Evolutionary conservation across 1,140 invertebrate genomes (phyloP).

Genomic region (Drosophila tristis): DNA sequence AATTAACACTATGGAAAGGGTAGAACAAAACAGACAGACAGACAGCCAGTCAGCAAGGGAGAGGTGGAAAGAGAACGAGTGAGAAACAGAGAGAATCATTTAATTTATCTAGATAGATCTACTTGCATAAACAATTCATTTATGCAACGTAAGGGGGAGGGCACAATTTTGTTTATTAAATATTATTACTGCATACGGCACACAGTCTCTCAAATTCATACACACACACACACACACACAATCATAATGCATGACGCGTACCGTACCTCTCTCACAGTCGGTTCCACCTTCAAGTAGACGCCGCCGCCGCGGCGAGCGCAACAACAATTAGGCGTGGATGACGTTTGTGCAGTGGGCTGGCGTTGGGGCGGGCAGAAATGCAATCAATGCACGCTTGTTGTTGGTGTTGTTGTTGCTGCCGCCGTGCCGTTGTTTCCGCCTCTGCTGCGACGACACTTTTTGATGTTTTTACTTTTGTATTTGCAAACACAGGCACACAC

Average conservation of each 20-base stretch:
- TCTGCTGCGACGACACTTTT: conserved; percentile 28
- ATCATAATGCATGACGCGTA: conserved; percentile 31
- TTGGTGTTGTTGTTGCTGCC: conserved; percentile 34
- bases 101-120: conserved; percentile 46
- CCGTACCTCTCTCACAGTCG: conserved; percentile 65
- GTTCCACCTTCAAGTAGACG: conserved; percentile 41
- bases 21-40: no score
- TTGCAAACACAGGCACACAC: conserved; percentile 46
- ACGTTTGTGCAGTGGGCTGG: conserved; percentile 2
- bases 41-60: neutral
- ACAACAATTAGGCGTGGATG: conserved; percentile 46
- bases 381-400: conserved; percentile 39
- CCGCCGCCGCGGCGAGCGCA: conserved; percentile 32
- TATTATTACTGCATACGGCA: conserved; percentile 46
- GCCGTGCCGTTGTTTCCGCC: conserved; percentile 12
- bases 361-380: conserved; percentile 41
- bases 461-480: conserved; percentile 37
- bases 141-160: conserved; percentile 33
- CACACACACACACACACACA: conserved; percentile 15
- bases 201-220: conserved; percentile 19
- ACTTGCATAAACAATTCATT: conserved; percentile 60
- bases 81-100: conserved; percentile 23
- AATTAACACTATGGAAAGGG: conserved; percentile 49
- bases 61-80: conserved; percentile 6
- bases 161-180: conserved; percentile 64